Conservation (phyloP, 2,113 vertebrate species). For the Bos taurus region ARS-UCD2.0 NC_037334.1:86218501-86219000, state of each 20-base stretch:
- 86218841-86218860: background rate
- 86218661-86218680: background rate
- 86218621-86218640: constrained; percentile 4
- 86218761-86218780: background rate
- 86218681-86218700: background rate
- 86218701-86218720: background rate
- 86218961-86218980: background rate
- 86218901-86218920: background rate
- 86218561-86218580: background rate
- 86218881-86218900: background rate
- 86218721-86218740: background rate
- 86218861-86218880: background rate
- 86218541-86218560: background rate
- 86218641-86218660: background rate
- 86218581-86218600: background rate
- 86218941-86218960: background rate
- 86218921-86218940: background rate
- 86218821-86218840: background rate
- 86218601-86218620: background rate
- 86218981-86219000: background rate
- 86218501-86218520: background rate
- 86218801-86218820: background rate
- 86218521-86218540: background rate
- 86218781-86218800: background rate
- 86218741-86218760: background rate